phyloP scores from a whole-genome alignment of 2,113 vertebrate genomes.

The Pseudopodoces humilis region DNA sequence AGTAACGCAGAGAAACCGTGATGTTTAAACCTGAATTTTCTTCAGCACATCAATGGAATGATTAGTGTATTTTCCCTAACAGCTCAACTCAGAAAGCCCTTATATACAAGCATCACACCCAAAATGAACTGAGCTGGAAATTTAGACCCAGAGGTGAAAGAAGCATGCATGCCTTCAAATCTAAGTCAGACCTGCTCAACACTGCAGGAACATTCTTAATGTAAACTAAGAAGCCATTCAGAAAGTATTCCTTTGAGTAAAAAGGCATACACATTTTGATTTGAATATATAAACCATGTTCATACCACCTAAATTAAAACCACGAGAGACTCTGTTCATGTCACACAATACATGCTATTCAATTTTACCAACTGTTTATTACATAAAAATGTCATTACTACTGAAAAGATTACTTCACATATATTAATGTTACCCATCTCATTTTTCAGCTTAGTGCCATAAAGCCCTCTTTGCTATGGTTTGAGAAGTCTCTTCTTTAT shows the following conservation, averaged over 20 bases:
- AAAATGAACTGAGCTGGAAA: neutral
- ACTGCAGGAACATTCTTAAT: neutral
- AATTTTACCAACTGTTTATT: neutral
- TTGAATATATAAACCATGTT: neutral
- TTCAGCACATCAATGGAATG: neutral
- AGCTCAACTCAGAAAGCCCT: neutral
- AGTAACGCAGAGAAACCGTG: slow-evolving; percentile 6
- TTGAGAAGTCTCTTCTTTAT: neutral
- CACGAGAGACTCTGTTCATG: neutral
- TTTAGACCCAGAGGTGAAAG: neutral
- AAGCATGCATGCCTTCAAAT: neutral
- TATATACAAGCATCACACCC: neutral
- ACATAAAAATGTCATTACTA: neutral
- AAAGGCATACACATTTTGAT: neutral
- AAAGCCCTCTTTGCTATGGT: neutral
- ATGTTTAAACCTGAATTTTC: slow-evolving; percentile 28
- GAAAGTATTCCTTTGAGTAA: neutral
- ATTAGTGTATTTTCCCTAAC: neutral
- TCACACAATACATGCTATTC: neutral
- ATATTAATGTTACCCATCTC: neutral
- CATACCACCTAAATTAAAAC: neutral
- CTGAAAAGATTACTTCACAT: neutral
- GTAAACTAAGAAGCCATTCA: slow-evolving; percentile 22
- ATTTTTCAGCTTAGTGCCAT: neutral
- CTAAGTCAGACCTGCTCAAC: neutral